Evolutionary conservation across 2,888 invertebrate genomes (phyloP).

Genomic region (Pachycephus smyrnensis): DNA sequence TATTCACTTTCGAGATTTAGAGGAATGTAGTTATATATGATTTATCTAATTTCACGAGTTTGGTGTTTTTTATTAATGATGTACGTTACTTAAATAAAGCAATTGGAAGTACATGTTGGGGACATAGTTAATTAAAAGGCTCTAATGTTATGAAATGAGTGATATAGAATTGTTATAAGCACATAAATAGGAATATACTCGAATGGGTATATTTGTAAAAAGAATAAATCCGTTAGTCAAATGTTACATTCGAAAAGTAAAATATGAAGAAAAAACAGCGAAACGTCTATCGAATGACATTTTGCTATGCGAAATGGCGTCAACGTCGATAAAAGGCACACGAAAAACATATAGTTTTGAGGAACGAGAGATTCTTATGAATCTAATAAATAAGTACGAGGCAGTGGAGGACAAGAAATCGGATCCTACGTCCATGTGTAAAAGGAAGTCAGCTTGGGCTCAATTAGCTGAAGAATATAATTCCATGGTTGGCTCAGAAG

Average conservation of each 20-base stretch:
- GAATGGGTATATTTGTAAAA: too few species aligned
- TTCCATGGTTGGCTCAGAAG: conserved; percentile 43
- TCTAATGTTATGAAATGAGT: not conserved
- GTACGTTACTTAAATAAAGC: not conserved
- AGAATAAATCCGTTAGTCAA: not conserved
- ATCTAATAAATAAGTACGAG: conserved; percentile 49
- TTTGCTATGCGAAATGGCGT: conserved; percentile 39
- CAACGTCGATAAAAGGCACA: conserved; percentile 45
- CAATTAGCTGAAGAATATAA: conserved; percentile 51
- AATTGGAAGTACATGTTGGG: not conserved
- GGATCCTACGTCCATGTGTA: conserved; percentile 48
- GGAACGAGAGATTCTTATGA: conserved; percentile 49
- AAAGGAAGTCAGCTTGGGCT: conserved; percentile 51
- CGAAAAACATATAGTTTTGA: conserved; percentile 55
- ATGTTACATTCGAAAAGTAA: not conserved
- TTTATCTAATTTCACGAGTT: not conserved
- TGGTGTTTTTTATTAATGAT: not conserved
- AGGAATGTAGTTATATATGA: not conserved
- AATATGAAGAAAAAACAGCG: not conserved
- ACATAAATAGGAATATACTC: too few species aligned
- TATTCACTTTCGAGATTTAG: not conserved
- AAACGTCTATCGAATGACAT: not conserved
- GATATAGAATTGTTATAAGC: not conserved
- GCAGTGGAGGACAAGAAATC: conserved; percentile 42
- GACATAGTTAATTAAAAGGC: not conserved